Conservation (phyloP, 2,888 invertebrate genomes). For the Drosophila meridiana region DNA sequence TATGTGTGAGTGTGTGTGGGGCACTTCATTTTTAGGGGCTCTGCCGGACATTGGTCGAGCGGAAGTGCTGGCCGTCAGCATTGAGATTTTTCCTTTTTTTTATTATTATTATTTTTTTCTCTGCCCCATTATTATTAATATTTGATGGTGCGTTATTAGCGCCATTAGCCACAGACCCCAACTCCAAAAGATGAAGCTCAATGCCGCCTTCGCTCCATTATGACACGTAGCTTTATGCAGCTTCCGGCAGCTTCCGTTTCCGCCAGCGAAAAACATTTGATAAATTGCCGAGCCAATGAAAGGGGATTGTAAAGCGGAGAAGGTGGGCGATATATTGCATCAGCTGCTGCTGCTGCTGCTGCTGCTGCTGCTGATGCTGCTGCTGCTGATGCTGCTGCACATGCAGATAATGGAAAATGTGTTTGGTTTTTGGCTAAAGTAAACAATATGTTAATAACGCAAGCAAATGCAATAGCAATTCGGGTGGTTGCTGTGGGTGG, state of each 20-base stretch:
- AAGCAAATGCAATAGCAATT: constrained; percentile 20
- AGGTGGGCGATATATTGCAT: not conserved
- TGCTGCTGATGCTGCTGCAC: constrained; percentile 46
- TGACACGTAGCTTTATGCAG: constrained; percentile 68
- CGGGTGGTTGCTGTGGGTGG: not conserved
- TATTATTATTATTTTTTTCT: not conserved
- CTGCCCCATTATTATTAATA: constrained; percentile 65
- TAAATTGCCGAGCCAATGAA: constrained; percentile 71
- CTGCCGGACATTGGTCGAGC: constrained; percentile 48
- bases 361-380: not conserved
- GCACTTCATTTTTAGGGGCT: constrained; percentile 49
- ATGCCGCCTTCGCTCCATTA: constrained; percentile 38
- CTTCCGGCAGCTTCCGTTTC: constrained; percentile 73
- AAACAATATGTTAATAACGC: constrained; percentile 77
- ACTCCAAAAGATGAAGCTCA: not conserved
- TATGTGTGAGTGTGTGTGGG: constrained; percentile 23
- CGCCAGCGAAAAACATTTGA: constrained; percentile 63
- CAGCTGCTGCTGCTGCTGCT: constrained; percentile 9
- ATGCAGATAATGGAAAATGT: constrained; percentile 72
- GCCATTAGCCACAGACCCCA: constrained; percentile 56
- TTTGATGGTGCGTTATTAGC: constrained; percentile 68
- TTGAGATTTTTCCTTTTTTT: constrained; percentile 10
- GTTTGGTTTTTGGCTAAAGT: constrained; percentile 60
- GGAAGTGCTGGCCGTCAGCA: constrained; percentile 53
- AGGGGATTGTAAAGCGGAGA: not conserved